Evolutionary conservation across 2,797 vertebrate genomes (phyloP).

Genomic region (Arrhamphus sclerolepis): DNA sequence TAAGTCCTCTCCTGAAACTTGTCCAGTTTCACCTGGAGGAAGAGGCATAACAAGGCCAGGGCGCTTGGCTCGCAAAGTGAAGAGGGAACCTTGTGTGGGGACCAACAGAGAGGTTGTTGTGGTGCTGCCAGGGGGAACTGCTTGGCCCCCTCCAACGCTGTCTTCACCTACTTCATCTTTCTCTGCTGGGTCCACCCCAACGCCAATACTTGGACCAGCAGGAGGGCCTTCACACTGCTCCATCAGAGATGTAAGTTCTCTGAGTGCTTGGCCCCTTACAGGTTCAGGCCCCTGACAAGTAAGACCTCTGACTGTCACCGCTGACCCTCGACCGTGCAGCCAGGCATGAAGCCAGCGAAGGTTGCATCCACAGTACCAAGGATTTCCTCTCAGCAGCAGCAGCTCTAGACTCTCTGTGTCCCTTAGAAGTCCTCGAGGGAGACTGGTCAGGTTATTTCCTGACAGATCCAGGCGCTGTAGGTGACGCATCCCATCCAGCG

Average conservation of each 20-base stretch:
- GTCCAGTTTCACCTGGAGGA: constrained; percentile 81
- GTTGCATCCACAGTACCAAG: constrained; percentile 94
- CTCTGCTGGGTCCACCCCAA: constrained; percentile 56
- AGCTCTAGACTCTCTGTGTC: constrained; percentile 89
- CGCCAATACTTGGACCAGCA: constrained; percentile 63
- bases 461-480: constrained; percentile 92
- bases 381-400: constrained; percentile 89
- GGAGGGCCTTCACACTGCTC: constrained; percentile 86
- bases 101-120: constrained; percentile 70
- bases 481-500: constrained; percentile 86
- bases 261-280: constrained; percentile 87
- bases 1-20: constrained; percentile 81
- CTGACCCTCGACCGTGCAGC: constrained; percentile 84
- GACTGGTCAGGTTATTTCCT: constrained; percentile 93
- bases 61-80: constrained; percentile 86
- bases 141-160: constrained; percentile 62
- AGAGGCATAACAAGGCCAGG: constrained; percentile 84
- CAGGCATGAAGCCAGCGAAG: constrained; percentile 93
- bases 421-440: constrained; percentile 90
- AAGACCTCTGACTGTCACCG: constrained; percentile 89
- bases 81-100: constrained; percentile 89
- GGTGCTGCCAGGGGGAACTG: constrained; percentile 61
- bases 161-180: constrained; percentile 68
- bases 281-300: constrained; percentile 91
- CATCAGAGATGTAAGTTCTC: constrained; percentile 88